These are phyloP conservation scores for Nematostella vectensis DNA, from an alignment of 92 coral and sea anemone genomes.

Conservation along the genomic window DNA sequence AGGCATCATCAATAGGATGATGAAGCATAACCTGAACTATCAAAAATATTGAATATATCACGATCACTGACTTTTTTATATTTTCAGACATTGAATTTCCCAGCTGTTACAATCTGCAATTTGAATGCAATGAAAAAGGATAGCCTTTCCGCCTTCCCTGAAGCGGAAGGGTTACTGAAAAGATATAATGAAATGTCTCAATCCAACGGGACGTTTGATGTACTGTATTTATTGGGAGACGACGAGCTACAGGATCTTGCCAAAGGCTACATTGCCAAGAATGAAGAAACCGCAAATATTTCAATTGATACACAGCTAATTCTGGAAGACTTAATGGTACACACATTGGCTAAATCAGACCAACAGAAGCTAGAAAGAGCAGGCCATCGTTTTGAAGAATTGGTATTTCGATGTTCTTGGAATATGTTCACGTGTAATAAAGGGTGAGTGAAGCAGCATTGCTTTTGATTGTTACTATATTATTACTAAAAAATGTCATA, in stretches of 20 bases:
- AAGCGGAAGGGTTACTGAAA: background rate
- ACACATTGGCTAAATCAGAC: constrained; percentile 17
- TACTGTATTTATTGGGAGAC: constrained; percentile 6
- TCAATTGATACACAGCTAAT: constrained; percentile 36
- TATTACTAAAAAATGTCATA: too few species aligned
- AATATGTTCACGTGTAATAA: constrained; percentile 58
- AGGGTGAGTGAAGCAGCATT: too few species aligned
- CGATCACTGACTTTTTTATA: too few species aligned
- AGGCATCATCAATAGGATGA: too few species aligned
- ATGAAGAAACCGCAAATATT: too few species aligned
- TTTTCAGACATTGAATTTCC: constrained; percentile 60
- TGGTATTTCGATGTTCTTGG: constrained; percentile 69
- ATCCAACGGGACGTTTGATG: background rate
- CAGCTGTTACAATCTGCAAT: constrained; percentile 84
- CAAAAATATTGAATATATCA: too few species aligned
- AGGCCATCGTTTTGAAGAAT: constrained; percentile 64
- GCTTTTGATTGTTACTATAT: too few species aligned
- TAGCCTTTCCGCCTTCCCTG: constrained; percentile 19
- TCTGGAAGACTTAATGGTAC: constrained; percentile 47
- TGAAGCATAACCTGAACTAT: too few species aligned
- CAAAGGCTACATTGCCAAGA: too few species aligned
- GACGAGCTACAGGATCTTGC: background rate
- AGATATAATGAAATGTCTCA: constrained; percentile 6
- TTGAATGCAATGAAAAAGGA: constrained; percentile 62
- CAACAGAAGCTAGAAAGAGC: constrained; percentile 24